A percentile compares a stretch with the other conserved stretches of the same genome.
Conservation (phyloP, 92 coral and sea anemone genomes). For the Palythoa caribaeorum region DNA sequence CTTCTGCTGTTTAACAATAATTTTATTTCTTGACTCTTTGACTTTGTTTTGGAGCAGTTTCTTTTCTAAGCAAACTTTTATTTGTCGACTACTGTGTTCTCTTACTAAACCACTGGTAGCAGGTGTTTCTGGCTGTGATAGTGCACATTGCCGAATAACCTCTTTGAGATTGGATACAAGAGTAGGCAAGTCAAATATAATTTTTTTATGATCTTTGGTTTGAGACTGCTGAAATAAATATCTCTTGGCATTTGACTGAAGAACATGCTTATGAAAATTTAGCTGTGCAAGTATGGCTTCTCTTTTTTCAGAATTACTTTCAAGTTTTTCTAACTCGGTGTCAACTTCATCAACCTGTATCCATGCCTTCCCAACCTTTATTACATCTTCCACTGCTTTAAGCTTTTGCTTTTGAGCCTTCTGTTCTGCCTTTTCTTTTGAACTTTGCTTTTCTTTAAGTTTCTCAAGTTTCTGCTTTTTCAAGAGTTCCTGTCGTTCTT, state of each 20-base stretch:
- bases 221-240: slow-evolving; percentile 23
- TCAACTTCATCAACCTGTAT: slow-evolving; percentile 31
- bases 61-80: neutral
- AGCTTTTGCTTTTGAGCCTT: slow-evolving; percentile 41
- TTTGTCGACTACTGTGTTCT: neutral
- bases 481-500: slow-evolving; percentile 42
- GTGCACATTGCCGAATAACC: neutral
- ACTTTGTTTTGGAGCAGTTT: neutral
- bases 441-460: slow-evolving; percentile 41
- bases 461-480: slow-evolving; percentile 40
- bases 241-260: slow-evolving; percentile 21
- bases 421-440: slow-evolving; percentile 50
- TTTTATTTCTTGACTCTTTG: slow-evolving; percentile 14
- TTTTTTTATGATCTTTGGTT: neutral
- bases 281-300: slow-evolving; percentile 39
- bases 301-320: slow-evolving; percentile 18
- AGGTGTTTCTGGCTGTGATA: slow-evolving; percentile 6
- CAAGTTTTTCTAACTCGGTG: slow-evolving; percentile 37
- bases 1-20: slow-evolving; percentile 2
- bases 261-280: slow-evolving; percentile 30
- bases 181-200: neutral
- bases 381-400: slow-evolving; percentile 28
- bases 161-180: slow-evolving; percentile 9
- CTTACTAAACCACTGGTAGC: neutral
- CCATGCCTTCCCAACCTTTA: slow-evolving; percentile 39